Conservation (phyloP, 1,140 invertebrate genomes). For the Hylaeus anthracinus region DNA sequence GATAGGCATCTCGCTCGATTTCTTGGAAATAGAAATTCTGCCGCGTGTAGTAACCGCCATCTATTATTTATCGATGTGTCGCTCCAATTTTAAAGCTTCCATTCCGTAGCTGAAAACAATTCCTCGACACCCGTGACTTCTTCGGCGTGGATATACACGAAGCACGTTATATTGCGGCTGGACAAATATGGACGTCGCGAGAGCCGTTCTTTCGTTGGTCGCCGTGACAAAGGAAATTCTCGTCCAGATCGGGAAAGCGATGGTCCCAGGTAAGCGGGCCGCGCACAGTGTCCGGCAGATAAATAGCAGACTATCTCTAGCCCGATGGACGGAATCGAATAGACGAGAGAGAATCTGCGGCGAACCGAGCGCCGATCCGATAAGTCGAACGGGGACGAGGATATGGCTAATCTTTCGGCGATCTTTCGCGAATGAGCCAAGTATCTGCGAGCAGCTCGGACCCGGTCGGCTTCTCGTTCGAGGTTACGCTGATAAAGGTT, state of each 20-base stretch:
- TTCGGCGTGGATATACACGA: too few relatives aligned
- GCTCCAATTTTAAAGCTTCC: too few relatives aligned
- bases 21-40: too few relatives aligned
- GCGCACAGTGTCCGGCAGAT: slow-evolving; percentile 12
- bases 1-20: too few relatives aligned
- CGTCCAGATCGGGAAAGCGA: not conserved
- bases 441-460: slow-evolving; percentile 67
- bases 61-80: too few relatives aligned
- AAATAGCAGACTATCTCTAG: slow-evolving; percentile 44
- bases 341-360: slow-evolving; percentile 52
- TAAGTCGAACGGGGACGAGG: slow-evolving; percentile 65
- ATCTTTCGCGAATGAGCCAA: slow-evolving; percentile 77
- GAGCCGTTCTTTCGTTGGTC: not conserved
- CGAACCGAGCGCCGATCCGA: slow-evolving; percentile 57
- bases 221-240: not conserved
- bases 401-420: slow-evolving; percentile 73
- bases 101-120: too few relatives aligned
- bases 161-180: too few relatives aligned
- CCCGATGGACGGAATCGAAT: slow-evolving; percentile 40
- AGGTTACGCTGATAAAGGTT: slow-evolving; percentile 67
- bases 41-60: too few relatives aligned
- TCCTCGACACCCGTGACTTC: too few relatives aligned
- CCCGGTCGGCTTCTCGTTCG: slow-evolving; percentile 49
- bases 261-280: not conserved
- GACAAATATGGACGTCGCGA: not conserved